Conservation (phyloP, 2,888 invertebrate species). For the Lobophora halterata region DNA sequence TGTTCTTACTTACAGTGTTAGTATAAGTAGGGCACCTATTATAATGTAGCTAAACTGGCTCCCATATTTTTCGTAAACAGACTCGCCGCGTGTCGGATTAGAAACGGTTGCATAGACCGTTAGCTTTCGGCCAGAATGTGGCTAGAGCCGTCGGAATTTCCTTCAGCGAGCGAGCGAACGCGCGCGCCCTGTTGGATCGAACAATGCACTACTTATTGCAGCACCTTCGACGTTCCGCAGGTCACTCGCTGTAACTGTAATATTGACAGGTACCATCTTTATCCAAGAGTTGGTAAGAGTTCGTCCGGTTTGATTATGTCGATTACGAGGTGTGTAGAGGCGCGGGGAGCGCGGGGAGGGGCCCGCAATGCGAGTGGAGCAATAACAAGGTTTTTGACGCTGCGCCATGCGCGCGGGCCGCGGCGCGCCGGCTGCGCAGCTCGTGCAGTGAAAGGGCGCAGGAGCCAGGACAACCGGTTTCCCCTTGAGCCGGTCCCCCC, state of each 20-base stretch:
- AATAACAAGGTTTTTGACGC: conserved; percentile 63
- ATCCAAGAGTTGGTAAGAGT: too few species aligned
- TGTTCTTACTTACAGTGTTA: too few species aligned
- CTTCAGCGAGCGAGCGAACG: conserved; percentile 17
- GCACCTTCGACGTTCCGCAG: conserved; percentile 2
- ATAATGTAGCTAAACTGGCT: conserved; percentile 2
- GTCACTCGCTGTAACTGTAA: too few species aligned
- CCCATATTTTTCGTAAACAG: conserved; percentile 4
- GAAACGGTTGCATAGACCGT: conserved; percentile 21
- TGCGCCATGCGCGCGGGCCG: conserved; percentile 24
- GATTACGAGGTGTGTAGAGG: conserved; percentile 20
- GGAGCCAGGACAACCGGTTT: conserved; percentile 46
- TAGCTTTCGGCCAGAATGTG: conserved; percentile 24
- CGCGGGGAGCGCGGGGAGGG: conserved; percentile 30
- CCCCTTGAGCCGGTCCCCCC: conserved; percentile 25
- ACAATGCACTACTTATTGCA: not conserved
- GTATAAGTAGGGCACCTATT: too few species aligned
- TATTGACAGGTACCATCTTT: too few species aligned
- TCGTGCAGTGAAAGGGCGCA: conserved; percentile 32
- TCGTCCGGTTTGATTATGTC: too few species aligned
- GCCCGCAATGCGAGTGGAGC: conserved; percentile 49
- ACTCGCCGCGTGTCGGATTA: conserved; percentile 8
- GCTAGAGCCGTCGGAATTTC: conserved; percentile 21
- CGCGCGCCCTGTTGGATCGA: conserved; percentile 17
- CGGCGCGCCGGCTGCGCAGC: conserved; percentile 25